These are phyloP conservation scores for Acrobasis suavella DNA, from an alignment of 2,888 invertebrate species.

Conservation along the genomic window DNA sequence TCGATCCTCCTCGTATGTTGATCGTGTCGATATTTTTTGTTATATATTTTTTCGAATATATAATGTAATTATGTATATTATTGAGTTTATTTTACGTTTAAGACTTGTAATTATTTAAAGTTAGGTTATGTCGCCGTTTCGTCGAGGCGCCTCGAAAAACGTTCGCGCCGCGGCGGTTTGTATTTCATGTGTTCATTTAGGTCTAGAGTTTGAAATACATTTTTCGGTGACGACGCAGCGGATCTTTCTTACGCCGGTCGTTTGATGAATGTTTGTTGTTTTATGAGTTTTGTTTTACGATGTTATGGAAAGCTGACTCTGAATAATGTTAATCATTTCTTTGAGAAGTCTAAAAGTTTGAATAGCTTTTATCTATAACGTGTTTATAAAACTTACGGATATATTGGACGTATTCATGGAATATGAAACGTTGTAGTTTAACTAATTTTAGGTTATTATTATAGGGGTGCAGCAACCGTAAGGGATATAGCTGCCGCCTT, in stretches of 20 bases:
- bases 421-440: constrained; percentile 15
- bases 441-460: constrained; percentile 2
- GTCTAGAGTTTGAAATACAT: constrained; percentile 76
- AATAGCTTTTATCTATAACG: constrained; percentile 37
- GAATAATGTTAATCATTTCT: constrained; percentile 81
- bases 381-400: constrained; percentile 39
- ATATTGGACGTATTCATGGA: constrained; percentile 36
- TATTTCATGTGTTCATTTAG: constrained; percentile 82
- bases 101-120: constrained; percentile 78
- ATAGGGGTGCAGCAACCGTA: constrained; percentile 3
- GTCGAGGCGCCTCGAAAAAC: constrained; percentile 49
- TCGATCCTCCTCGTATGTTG: constrained; percentile 44
- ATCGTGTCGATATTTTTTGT: constrained; percentile 56
- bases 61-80: constrained; percentile 82
- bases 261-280: constrained; percentile 75
- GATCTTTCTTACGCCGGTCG: constrained; percentile 64
- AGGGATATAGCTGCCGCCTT: constrained; percentile 3
- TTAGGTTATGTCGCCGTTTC: constrained; percentile 62
- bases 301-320: constrained; percentile 73
- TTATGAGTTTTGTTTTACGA: constrained; percentile 74
- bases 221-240: constrained; percentile 61
- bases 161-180: constrained; percentile 64
- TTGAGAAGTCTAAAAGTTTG: constrained; percentile 53
- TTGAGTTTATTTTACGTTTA: constrained; percentile 79
- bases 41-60: constrained; percentile 77